Evolutionary conservation across 2,888 invertebrate genomes (phyloP), one percentile per base, ranked within the genome.

Genomic region (Lypha dubia): DNA sequence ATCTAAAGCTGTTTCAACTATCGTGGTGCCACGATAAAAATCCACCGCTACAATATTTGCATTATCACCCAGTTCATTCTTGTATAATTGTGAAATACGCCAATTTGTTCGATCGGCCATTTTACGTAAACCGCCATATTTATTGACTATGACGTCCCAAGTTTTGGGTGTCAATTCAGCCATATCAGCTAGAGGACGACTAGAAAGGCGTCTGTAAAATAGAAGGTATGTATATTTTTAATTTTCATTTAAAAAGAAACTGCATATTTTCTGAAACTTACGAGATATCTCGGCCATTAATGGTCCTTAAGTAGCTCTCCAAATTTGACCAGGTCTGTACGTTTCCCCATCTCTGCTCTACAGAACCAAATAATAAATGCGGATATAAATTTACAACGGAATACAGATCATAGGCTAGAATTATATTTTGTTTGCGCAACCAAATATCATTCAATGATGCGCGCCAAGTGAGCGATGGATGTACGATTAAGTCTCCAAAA

Each of bases 281-380:
- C 90, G 83, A 89, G 32, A 88, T 80, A 82, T 92, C 91, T 7
- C 88, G 87, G 44, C 87, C 88, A 79, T 90, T 91, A 20, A 90
- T 86, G 11, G 88, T 88, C 15, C 91, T 89, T 68, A 95, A 90
- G 89, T 94, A 94, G 0, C 87, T 89, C 87, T 94, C 94, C 60
- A 95, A 91, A 44, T 92, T 93, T 0, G 91, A 86, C 84, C 94
- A 91, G 20, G 92, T 93, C 85, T 94, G 94, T 7, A 94, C 94
- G 89, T 96, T 93, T 1, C 94, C 95, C 96, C 96, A 96, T 85
- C 94, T 93, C 85, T 95, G 95, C 49, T 92, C 93, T 1, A 95
- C 93, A 8, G 94, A 93, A 53, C 93, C 92, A 93, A 95, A 95
- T 1, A 95, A 87, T 11, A 90, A 60, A 44, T 89, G 87, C 0